phyloP scores from a whole-genome alignment of 2,113 vertebrate species.

The Neolamprologus ventralis region DNA sequence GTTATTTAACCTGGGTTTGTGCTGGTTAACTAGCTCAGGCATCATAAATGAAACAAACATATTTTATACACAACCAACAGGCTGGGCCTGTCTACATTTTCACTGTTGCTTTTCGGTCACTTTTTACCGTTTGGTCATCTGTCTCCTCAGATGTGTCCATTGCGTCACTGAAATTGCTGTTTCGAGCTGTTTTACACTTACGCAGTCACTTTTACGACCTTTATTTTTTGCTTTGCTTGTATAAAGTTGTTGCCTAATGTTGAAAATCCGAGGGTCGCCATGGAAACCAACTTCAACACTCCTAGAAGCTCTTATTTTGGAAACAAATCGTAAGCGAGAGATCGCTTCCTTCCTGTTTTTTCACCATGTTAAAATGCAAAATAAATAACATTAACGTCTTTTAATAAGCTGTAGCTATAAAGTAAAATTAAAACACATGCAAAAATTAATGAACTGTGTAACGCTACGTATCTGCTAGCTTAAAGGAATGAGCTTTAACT shows the following conservation, averaged over 20 bases:
- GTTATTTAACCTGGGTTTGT: neutral
- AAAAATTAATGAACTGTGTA: rapidly evolving
- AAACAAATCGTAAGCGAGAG: neutral
- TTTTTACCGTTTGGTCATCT: neutral
- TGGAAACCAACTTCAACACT: neutral
- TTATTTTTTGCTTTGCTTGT: neutral
- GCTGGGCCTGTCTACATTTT: neutral
- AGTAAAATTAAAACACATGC: neutral
- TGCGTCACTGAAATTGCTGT: neutral
- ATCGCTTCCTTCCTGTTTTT: rapidly evolving
- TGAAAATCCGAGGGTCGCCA: neutral
- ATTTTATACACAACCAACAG: neutral
- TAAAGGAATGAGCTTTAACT: neutral
- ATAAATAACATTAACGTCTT: neutral
- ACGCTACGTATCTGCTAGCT: neutral
- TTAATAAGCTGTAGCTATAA: neutral
- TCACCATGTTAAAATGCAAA: neutral
- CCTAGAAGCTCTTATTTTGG: neutral
- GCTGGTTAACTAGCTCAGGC: neutral
- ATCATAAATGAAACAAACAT: neutral
- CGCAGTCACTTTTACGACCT: neutral
- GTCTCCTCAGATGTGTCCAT: neutral
- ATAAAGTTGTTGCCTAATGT: neutral
- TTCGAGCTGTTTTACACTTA: neutral
- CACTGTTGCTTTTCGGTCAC: neutral